A percentile compares a stretch with the other conserved stretches of the same genome.
phyloP scores from a whole-genome alignment of 2,888 invertebrate genomes.

The Eurois occulta region DNA sequence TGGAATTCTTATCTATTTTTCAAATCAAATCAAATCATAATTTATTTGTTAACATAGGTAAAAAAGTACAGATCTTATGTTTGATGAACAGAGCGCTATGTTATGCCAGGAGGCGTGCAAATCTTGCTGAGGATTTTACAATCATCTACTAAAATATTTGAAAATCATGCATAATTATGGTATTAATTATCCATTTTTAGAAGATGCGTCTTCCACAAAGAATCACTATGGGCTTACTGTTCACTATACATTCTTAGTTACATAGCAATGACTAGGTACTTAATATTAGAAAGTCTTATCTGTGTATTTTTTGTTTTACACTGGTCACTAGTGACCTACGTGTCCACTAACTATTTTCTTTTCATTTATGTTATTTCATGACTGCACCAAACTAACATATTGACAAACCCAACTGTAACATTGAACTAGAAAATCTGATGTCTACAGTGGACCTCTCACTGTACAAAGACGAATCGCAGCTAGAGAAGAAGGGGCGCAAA shows the following conservation, averaged over 20 bases:
- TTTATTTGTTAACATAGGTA: too few relatives aligned
- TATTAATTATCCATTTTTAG: neutral
- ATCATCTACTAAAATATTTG: too few relatives aligned
- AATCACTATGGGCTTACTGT: neutral
- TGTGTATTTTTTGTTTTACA: neutral
- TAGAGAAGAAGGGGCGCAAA: constrained; percentile 91
- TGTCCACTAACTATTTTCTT: neutral
- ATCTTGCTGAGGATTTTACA: too few relatives aligned
- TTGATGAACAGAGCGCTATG: too few relatives aligned
- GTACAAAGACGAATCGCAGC: constrained; percentile 95
- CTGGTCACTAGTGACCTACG: neutral
- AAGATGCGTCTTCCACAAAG: neutral
- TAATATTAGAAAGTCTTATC: neutral
- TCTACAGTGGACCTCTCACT: constrained; percentile 94
- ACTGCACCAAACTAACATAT: constrained; percentile 14
- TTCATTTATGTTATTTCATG: constrained; percentile 63
- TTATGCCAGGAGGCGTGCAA: too few relatives aligned
- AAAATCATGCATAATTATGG: too few relatives aligned
- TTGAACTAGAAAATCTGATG: constrained; percentile 52
- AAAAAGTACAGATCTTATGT: too few relatives aligned
- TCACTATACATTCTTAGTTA: neutral
- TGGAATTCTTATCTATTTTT: neutral
- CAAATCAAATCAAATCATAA: too few relatives aligned
- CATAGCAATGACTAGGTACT: neutral
- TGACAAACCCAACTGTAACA: constrained; percentile 35